Conservation (phyloP, 1,140 invertebrate genomes). For the Drosophila micromelanica region DNA sequence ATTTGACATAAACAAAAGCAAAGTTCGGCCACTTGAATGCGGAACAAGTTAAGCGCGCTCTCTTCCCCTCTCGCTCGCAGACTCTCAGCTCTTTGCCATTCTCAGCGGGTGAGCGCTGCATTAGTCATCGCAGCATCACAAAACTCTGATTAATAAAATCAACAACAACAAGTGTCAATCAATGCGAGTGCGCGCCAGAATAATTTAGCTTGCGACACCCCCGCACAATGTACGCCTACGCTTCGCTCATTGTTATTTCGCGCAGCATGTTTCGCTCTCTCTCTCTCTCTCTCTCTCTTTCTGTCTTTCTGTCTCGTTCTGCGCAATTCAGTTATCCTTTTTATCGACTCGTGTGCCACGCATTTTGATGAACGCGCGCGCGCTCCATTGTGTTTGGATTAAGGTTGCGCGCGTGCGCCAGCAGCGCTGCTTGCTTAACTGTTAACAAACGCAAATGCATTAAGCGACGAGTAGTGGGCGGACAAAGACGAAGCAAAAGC, state of each 20-base stretch:
- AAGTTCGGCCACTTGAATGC: constrained; percentile 44
- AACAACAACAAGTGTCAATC: constrained; percentile 57
- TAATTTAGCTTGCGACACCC: constrained; percentile 20
- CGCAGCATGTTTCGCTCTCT: constrained; percentile 19
- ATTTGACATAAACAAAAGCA: constrained; percentile 54
- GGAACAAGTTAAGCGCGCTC: constrained; percentile 23
- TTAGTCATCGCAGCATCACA: constrained; percentile 49
- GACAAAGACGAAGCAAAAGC: constrained; percentile 23
- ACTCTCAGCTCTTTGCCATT: background rate
- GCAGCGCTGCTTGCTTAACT: constrained; percentile 5
- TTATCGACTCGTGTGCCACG: constrained; percentile 61
- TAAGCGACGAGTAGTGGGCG: constrained; percentile 19
- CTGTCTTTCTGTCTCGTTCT: constrained; percentile 19
- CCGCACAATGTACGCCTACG: constrained; percentile 11
- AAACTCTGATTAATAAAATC: constrained; percentile 47
- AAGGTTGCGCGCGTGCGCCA: constrained; percentile 46
- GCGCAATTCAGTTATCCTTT: constrained; percentile 37
- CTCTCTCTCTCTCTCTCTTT: no score
- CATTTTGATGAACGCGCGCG: constrained; percentile 41
- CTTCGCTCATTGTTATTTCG: constrained; percentile 42
- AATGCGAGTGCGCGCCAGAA: constrained; percentile 27
- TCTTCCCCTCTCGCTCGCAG: background rate
- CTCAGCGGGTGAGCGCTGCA: constrained; percentile 1
- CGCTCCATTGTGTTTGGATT: constrained; percentile 57
- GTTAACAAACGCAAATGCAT: constrained; percentile 38